These are phyloP conservation scores for Hyphantria cunea DNA, from an alignment of 1,140 invertebrate species.

Conservation along the genomic window DNA sequence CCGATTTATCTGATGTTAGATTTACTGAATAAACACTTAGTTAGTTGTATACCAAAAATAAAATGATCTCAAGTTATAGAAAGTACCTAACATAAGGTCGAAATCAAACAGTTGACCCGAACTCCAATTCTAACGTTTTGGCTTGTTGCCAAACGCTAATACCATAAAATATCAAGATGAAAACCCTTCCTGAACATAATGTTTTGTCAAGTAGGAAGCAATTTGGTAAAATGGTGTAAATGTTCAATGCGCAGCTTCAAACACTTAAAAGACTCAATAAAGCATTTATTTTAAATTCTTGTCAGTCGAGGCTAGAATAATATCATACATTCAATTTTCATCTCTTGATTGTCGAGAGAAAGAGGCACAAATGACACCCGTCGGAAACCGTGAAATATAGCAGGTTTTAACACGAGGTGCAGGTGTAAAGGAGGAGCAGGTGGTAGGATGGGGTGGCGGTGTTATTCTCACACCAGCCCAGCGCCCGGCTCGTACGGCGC, in stretches of 20 bases:
- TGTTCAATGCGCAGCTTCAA: slow-evolving; percentile 9
- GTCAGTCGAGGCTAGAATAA: slow-evolving; percentile 30
- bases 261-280: slow-evolving; percentile 7
- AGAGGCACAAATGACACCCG: slow-evolving; percentile 56
- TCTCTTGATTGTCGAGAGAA: slow-evolving; percentile 43
- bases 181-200: slow-evolving; percentile 29
- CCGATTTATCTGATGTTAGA: slow-evolving; percentile 7
- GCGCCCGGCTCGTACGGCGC: slow-evolving; percentile 46
- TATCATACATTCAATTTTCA: slow-evolving; percentile 60
- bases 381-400: slow-evolving; percentile 61
- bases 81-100: too few relatives aligned
- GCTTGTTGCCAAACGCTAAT: too few relatives aligned
- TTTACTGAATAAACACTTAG: slow-evolving; percentile 8
- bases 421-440: slow-evolving; percentile 41
- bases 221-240: slow-evolving; percentile 22
- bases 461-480: slow-evolving; percentile 21
- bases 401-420: slow-evolving; percentile 61
- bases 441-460: slow-evolving; percentile 27
- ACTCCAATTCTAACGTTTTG: too few relatives aligned
- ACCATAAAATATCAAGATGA: background rate
- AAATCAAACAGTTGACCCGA: too few relatives aligned
- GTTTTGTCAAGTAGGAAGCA: slow-evolving; percentile 36
- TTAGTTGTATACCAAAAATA: too few relatives aligned
- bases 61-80: too few relatives aligned
- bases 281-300: slow-evolving; percentile 11